Base-by-base conservation (phyloP, 1,140 invertebrate genomes). In the Laupala kohalensis region DNA sequence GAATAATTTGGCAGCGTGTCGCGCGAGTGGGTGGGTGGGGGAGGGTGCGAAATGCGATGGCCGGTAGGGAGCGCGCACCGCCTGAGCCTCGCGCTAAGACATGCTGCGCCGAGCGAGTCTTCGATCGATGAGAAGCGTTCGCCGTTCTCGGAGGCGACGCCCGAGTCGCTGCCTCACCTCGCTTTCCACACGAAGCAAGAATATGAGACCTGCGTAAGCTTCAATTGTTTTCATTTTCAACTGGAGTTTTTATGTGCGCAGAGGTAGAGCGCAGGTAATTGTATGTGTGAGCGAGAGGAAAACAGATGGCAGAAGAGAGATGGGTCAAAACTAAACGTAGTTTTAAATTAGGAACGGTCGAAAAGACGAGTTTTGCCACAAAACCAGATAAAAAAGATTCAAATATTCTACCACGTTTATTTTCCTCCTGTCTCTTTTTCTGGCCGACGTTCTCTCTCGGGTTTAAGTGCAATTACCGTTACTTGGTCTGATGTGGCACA, bases 331-430 rank as follows among this genome's bases (percentile, higher is more conserved):
- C 63, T 65, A 65, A 71, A 71, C 69, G 69, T 71, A 71, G 63
- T 71, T 71, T 71, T 64, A 64, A 63, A 71, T 71, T 71, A 71
- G 62, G 69, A 71, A 65, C 69, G 63, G 63, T 71, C 64, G 69
- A 71, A 66, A 70, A 71, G 69, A 64, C 62, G 69, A 65, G 69
- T 71, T 71, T 71, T 71, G 69, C 69, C 69, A 71, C 69, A 71
- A 71, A 71, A 71, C 69, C 63, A 65, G 63, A 71, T 71, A 71
- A 71, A 71, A 70, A 71, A 71, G 26, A 65, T 26, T 71, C 53
- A 71, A 71, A 71, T 71, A 71, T 71, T 63, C 69, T 71, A 66
- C 53, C 63, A 29, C 69, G 69, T 71, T 71, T 71, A 71, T 71
- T 71, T 71, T 71, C 9, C 53, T 64, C 24, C 69, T 19, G 30